Evolutionary conservation across 2,113 vertebrate species (phyloP).

Genomic region (Sinocyclocheilus anophthalmus): DNA sequence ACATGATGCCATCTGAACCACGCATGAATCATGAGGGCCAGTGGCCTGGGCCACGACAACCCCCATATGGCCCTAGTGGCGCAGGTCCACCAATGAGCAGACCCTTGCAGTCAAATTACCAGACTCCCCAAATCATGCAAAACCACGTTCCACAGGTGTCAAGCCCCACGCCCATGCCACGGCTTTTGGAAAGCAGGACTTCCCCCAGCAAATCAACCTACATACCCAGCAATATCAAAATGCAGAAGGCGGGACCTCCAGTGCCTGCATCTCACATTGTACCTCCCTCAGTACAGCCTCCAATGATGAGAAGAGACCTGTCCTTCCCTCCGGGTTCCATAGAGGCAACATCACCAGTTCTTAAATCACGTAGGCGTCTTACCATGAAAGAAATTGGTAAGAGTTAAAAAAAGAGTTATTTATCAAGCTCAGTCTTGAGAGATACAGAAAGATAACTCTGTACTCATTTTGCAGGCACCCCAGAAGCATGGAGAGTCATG

Average conservation of each 20-base stretch:
- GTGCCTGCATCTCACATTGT: constrained; percentile 95
- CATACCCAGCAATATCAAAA: constrained; percentile 94
- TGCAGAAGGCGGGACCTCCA: constrained; percentile 97
- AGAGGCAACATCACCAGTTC: constrained; percentile 90
- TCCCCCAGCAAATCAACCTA: constrained; percentile 96
- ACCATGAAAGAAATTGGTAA: constrained; percentile 96
- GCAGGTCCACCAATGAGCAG: constrained; percentile 87
- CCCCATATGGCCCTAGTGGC: constrained; percentile 86
- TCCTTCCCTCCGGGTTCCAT: constrained; percentile 94
- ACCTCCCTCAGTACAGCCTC: constrained; percentile 88
- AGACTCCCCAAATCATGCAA: constrained; percentile 91
- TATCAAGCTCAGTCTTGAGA: neutral
- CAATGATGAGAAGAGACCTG: constrained; percentile 92
- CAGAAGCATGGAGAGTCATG: constrained; percentile 99
- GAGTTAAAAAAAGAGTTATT: constrained; percentile 24
- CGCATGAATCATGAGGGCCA: constrained; percentile 92
- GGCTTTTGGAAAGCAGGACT: constrained; percentile 93
- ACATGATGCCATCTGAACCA: constrained; percentile 93
- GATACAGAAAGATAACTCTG: neutral
- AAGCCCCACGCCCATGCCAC: constrained; percentile 90
- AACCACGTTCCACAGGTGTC: constrained; percentile 99
- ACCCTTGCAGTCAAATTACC: constrained; percentile 90
- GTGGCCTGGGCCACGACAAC: constrained; percentile 88
- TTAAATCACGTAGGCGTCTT: constrained; percentile 92
- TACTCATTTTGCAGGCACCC: constrained; percentile 81